These are phyloP conservation scores for Panurus biarmicus DNA, from an alignment of 2,113 vertebrate species.

Conservation along the genomic window DNA sequence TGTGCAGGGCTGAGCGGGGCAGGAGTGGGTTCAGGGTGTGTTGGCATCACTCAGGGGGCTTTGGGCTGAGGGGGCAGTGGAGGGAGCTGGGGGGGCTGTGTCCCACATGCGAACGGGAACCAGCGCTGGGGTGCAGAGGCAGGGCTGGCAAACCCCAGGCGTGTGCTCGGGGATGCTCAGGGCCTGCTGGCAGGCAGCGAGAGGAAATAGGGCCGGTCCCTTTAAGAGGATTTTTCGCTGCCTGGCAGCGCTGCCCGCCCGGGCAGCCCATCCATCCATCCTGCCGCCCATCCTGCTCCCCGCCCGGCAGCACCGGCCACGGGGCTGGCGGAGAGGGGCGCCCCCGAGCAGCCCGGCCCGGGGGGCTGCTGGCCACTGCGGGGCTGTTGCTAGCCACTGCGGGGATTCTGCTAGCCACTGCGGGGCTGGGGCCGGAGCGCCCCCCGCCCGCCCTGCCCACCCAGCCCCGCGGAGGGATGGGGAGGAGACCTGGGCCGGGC, in stretches of 20 bases:
- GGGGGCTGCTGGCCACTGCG: background rate
- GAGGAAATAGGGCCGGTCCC: slow-evolving; percentile 4
- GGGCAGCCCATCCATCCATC: background rate
- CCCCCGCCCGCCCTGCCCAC: background rate
- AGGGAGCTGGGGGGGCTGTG: background rate
- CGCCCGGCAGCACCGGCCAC: background rate
- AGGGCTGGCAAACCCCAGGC: background rate
- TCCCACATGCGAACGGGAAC: accelerated
- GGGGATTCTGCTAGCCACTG: background rate
- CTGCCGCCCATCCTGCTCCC: background rate
- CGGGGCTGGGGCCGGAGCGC: background rate
- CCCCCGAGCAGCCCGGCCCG: background rate
- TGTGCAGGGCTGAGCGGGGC: accelerated
- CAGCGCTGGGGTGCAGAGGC: background rate
- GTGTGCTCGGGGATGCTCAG: background rate
- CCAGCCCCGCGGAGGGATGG: background rate
- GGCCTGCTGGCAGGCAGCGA: background rate
- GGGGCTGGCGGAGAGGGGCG: background rate
- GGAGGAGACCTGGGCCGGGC: background rate
- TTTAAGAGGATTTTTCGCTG: slow-evolving; percentile 48
- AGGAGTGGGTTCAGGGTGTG: accelerated
- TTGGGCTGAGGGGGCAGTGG: too few relatives aligned
- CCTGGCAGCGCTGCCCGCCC: background rate
- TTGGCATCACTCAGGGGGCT: accelerated
- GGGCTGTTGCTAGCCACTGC: background rate